Base-by-base conservation (phyloP, 2,113 vertebrate genomes). In the Brachyistius frenatus region DNA sequence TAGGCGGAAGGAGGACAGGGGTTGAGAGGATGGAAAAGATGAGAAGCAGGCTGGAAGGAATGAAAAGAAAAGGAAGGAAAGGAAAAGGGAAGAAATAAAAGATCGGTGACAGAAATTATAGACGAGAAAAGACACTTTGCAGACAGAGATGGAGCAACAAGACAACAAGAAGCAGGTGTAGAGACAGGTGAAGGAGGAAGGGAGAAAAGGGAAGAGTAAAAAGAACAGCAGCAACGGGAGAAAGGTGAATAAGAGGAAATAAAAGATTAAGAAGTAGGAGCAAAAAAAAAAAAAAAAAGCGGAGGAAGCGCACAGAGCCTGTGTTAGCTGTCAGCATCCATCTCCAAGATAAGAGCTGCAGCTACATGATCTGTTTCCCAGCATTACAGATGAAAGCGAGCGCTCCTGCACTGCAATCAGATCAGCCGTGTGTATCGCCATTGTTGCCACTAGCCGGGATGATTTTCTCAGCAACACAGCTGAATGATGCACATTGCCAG, bases 361-460 rank as follows among this genome's bases (percentile, higher is more conserved):
- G 78, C 73, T 81, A 86, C 91, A 91, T 72, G 74, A 91, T 90
- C 83, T 77, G 76, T 88, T 90, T 86, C 66, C 70, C 81, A 77
- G 81, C 80, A 69, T 85, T 77, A 71, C 78, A 57, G 73, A 83
- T 76, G 84, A 88, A 84, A 87, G 88, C 13, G 15, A 71, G 66
- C 8, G 35, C 60, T 83, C 61, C 80, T 49, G 67, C 66, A 37
- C 57, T 5, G 78, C 89, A 85, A 88, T 93, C 88, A 86, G 87
- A 92, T 89, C 80, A 84, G 78, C 80, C 46, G 16, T 47, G 80
- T 80, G 72, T 79, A 80, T 82, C 44, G 41, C 76, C 70, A 87
- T 84, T 86, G 86, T 89, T 80, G 78, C 76, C 54, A 71, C 75
- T 44, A 81, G 85, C 73, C 2, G 2, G 66, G 85, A 83, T 53